Base-by-base conservation (phyloP, 35 echinoderm and acorn worm species). In the Apostichopus japonicus region DNA sequence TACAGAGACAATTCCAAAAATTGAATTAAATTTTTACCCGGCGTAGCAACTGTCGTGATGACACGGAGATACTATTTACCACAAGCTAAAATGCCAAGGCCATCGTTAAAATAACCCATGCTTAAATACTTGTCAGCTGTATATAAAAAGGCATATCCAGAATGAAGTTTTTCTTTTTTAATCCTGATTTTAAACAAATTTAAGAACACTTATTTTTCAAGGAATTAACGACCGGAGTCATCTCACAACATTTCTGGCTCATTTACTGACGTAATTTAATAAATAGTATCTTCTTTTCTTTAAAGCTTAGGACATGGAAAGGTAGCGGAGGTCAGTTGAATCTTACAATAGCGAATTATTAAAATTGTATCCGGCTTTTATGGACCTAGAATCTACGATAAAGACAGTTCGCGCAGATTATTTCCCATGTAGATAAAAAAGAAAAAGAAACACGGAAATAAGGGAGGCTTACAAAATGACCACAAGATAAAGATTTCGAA, bases 31-130 rank as follows among this genome's bases (percentile, higher is more conserved):
- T 24, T 75, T 7, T n/a, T 24, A 19, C n/a, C 15, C 71, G 71
- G 71, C 17, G 13, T 75, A 75, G 71, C 71, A 75, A n/a, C 71
- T 23, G 71, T 23, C 17, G 71, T 7, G 71, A 75, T 75, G 71
- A 75, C 71, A 75, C n/a, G 15, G 71, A 19, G 21, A 19, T 67
- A 67, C 11, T 67, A 67, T 67, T 67, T 19, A 67, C 63, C 11
- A n/a, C 17, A n/a, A 75, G 21, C 71, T 6, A 67, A 75, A 75
- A 75, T 75, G 71, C 71, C 71, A 75, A 75, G 71, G 71, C 17
- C 71, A 75, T 21, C 17, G 71, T 75, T 75, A 75, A 75, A 75
- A 75, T 75, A 75, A 75, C 71, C 71, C 71, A 44, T 75, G 71
- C 71, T 75, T 75, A 19, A 75, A 21, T 1, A 23, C 71, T 75